These are phyloP conservation scores for Ceratina japonica DNA, from an alignment of 1,140 invertebrate species.

Conservation along the genomic window DNA sequence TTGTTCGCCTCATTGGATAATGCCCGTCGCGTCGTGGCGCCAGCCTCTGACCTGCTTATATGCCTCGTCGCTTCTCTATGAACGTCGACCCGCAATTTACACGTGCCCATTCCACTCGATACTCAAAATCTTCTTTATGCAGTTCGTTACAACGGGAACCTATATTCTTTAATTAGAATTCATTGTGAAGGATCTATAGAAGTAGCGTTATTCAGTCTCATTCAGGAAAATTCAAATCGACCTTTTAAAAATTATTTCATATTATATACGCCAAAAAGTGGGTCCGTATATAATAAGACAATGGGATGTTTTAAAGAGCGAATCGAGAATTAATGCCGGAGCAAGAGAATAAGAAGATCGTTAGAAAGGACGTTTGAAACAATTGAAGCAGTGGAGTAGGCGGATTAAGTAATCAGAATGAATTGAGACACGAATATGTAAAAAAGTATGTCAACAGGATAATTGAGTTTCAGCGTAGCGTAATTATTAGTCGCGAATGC, in stretches of 20 bases:
- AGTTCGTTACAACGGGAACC: too few species aligned
- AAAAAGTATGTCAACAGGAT: constrained; percentile 6
- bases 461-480: not conserved
- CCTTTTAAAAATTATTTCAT: too few species aligned
- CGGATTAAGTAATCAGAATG: not conserved
- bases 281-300: too few species aligned
- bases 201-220: too few species aligned
- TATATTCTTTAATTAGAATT: too few species aligned
- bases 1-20: constrained; percentile 68
- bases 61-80: constrained; percentile 43
- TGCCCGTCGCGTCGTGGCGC: constrained; percentile 58
- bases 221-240: too few species aligned
- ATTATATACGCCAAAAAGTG: too few species aligned
- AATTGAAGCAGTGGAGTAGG: not conserved
- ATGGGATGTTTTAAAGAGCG: too few species aligned
- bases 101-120: constrained; percentile 28
- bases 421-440: not conserved
- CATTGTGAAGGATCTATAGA: too few species aligned
- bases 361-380: too few species aligned
- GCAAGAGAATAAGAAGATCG: too few species aligned
- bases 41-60: constrained; percentile 58
- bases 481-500: not conserved
- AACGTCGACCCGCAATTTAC: constrained; percentile 40
- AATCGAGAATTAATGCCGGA: too few species aligned
- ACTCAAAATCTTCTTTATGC: constrained; percentile 13